Conservation (phyloP, 2,113 vertebrate genomes). For the Sardina pilchardus region DNA sequence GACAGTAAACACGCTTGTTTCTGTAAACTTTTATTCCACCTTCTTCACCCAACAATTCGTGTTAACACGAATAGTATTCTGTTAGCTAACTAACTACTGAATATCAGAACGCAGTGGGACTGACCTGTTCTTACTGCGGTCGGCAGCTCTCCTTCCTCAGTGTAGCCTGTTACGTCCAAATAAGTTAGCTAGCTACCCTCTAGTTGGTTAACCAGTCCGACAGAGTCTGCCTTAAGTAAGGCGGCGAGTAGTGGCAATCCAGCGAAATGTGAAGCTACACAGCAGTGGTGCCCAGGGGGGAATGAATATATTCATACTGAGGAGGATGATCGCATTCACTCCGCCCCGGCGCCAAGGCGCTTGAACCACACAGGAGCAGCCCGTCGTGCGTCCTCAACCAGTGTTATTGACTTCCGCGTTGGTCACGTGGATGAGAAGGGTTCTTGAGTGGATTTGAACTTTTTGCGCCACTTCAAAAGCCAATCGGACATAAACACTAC, state of each 20-base stretch:
- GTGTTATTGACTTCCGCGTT: slow-evolving; percentile 7
- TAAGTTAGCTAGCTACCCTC: background rate
- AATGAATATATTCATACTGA: slow-evolving; percentile 12
- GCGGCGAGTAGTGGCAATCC: background rate
- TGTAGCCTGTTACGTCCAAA: background rate
- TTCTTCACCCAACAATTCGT: background rate
- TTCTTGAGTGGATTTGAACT: background rate
- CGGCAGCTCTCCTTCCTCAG: background rate
- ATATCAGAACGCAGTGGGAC: background rate
- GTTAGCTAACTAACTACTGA: background rate
- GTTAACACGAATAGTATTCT: background rate
- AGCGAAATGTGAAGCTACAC: background rate
- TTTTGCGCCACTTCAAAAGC: background rate
- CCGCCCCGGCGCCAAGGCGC: slow-evolving; percentile 1
- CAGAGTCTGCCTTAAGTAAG: background rate
- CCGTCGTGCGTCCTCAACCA: background rate
- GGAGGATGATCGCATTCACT: slow-evolving; percentile 9
- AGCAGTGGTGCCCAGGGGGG: background rate
- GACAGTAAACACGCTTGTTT: background rate
- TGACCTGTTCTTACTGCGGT: background rate
- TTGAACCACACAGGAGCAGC: background rate
- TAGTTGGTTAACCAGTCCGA: background rate
- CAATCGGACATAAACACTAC: background rate
- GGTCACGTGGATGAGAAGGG: slow-evolving; percentile 8
- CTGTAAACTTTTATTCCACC: background rate